Conservation (phyloP, 2,113 vertebrate genomes). For the Scortum barcoo region DNA sequence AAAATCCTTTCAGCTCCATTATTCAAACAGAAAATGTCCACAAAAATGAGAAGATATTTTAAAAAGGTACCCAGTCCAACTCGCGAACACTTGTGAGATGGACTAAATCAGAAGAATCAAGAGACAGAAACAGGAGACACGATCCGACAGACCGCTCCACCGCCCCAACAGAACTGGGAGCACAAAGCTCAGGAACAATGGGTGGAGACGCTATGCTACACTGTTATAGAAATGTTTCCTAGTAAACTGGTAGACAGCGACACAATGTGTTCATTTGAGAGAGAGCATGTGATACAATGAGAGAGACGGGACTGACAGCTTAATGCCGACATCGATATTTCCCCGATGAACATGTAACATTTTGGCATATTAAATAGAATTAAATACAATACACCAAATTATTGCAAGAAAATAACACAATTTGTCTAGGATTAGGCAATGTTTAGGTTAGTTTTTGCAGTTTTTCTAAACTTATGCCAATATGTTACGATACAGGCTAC, state of each 20-base stretch:
- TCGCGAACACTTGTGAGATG: neutral
- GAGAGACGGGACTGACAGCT: neutral
- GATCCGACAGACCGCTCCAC: neutral
- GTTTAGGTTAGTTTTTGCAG: neutral
- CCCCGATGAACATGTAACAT: neutral
- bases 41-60: neutral
- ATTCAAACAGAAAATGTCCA: neutral
- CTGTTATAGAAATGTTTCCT: neutral
- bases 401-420: fast-evolving
- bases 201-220: neutral
- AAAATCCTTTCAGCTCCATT: no score
- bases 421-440: no score
- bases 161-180: neutral
- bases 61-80: neutral
- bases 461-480: neutral
- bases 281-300: neutral
- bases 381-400: neutral
- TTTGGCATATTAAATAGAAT: neutral
- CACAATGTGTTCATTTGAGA: neutral
- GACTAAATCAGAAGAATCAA: neutral
- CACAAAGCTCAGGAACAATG: neutral
- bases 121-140: neutral
- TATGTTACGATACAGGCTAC: neutral
- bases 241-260: constrained; percentile 14
- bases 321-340: neutral